Conservation (phyloP, 2,797 vertebrate genomes). For the Cirrhinus mrigala region DNA sequence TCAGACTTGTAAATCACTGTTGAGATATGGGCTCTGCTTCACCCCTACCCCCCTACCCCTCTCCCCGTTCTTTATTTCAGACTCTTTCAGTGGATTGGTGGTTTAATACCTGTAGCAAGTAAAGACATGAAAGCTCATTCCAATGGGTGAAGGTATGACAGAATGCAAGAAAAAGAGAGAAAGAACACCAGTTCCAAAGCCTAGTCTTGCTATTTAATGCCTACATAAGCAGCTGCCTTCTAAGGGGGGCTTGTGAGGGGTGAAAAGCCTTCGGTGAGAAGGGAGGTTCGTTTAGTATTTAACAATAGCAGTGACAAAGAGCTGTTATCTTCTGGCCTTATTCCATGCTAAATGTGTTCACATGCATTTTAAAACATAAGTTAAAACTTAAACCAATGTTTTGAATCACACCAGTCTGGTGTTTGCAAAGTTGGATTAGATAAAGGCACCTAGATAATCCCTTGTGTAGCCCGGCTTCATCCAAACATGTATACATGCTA, state of each 20-base stretch:
- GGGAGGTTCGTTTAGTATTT: not conserved
- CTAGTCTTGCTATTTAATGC: not conserved
- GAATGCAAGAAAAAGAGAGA: not conserved
- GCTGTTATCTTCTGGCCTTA: slow-evolving; percentile 1
- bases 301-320: not conserved
- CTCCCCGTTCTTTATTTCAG: slow-evolving; percentile 47
- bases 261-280: not conserved
- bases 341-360: not conserved
- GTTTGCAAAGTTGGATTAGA: not conserved
- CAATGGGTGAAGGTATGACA: slow-evolving; percentile 76
- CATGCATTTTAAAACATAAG: not conserved
- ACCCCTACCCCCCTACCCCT: slow-evolving; percentile 37
- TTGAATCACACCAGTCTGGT: not conserved
- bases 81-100: slow-evolving; percentile 63
- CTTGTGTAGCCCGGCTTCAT: not conserved
- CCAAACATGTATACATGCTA: not conserved
- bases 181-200: not conserved
- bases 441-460: not conserved
- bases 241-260: not conserved
- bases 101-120: slow-evolving; percentile 73
- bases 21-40: slow-evolving; percentile 49
- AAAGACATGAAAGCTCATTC: slow-evolving; percentile 70
- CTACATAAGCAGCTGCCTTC: not conserved
- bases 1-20: slow-evolving; percentile 71
- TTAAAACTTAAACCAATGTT: not conserved